Percentiles rank a stretch among this genome's conserved stretches.
Evolutionary conservation across 2,113 vertebrate genomes (phyloP).

Genomic region (Epinephelus fuscoguttatus): DNA sequence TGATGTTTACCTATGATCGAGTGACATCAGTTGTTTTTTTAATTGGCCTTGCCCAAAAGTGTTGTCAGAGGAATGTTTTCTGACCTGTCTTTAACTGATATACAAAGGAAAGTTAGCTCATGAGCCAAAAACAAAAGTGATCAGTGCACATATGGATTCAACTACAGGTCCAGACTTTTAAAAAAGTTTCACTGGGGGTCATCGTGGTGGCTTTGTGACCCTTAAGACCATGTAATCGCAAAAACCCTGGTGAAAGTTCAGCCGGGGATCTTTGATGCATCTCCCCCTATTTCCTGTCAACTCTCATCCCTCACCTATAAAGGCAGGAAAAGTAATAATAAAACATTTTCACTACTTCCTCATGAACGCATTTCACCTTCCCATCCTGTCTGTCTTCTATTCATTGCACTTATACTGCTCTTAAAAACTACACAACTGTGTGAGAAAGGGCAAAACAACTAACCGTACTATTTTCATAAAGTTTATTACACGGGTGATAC

Average conservation of each 20-base stretch:
- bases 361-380: constrained; percentile 2
- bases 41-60: background rate
- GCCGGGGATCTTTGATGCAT: background rate
- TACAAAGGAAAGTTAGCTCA: background rate
- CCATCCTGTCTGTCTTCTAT: background rate
- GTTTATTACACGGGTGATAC: background rate
- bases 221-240: background rate
- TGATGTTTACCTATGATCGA: constrained; percentile 3
- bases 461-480: constrained; percentile 1
- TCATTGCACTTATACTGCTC: background rate
- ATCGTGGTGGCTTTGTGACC: background rate
- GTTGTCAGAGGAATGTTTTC: background rate
- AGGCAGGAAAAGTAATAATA: background rate
- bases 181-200: background rate
- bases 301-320: background rate
- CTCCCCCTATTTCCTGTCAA: background rate
- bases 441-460: background rate
- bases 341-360: background rate
- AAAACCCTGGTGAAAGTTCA: background rate
- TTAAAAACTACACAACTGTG: background rate
- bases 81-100: background rate
- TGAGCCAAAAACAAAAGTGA: background rate
- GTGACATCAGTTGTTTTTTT: constrained; percentile 5
- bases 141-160: background rate
- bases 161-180: background rate